Conservation (phyloP, 2,113 vertebrate genomes). For the Tragelaphus strepsiceros region DNA sequence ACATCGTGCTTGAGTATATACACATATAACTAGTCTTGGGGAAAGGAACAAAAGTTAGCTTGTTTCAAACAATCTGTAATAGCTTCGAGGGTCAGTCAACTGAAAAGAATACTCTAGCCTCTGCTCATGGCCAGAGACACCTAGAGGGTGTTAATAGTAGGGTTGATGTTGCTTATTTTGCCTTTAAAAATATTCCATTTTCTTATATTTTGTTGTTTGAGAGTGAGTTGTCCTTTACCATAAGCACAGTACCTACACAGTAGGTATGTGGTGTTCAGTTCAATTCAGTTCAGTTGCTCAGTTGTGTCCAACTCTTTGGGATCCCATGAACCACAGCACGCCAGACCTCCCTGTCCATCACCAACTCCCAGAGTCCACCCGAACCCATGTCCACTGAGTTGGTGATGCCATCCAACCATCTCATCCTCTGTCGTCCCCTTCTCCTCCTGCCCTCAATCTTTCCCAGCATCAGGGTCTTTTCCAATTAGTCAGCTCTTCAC, state of each 20-base stretch:
- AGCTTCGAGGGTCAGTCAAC: not conserved
- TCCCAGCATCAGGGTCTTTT: not conserved
- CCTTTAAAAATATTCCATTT: not conserved
- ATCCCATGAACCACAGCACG: rapidly evolving
- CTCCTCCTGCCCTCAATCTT: not conserved
- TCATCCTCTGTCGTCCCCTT: not conserved
- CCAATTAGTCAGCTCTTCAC: not conserved
- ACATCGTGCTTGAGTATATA: not conserved
- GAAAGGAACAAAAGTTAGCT: not conserved
- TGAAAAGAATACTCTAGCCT: not conserved
- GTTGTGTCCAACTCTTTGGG: rapidly evolving
- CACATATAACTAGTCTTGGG: not conserved
- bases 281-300: not conserved
- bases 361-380: not conserved
- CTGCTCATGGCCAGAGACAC: not conserved
- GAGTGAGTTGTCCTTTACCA: not conserved
- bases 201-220: not conserved
- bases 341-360: not conserved
- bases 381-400: not conserved
- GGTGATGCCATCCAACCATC: not conserved
- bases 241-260: not conserved
- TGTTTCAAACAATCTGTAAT: not conserved
- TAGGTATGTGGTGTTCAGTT: not conserved
- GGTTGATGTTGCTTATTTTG: not conserved
- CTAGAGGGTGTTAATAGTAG: not conserved